Percentiles rank a stretch among this genome's conserved stretches.
phyloP scores from a whole-genome alignment of 2,797 vertebrate species.

The Hyperoplus immaculatus region DNA sequence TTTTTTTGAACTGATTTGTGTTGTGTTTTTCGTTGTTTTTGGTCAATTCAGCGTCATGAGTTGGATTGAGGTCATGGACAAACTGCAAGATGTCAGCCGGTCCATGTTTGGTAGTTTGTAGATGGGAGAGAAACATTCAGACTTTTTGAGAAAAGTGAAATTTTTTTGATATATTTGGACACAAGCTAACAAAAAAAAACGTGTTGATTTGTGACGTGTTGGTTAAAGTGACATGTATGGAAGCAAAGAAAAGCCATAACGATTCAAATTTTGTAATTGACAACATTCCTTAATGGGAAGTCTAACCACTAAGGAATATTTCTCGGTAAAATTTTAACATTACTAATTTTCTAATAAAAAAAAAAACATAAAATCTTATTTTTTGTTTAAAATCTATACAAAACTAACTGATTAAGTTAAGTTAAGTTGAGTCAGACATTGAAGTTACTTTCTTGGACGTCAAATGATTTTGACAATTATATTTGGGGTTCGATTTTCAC shows the following conservation, averaged over 20 bases:
- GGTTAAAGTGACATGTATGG: not conserved
- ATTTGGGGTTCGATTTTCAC: not conserved
- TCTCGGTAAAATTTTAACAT: no score
- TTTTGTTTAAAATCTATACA: no score
- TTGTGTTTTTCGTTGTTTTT: slow-evolving; percentile 30
- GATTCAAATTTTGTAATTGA: not conserved
- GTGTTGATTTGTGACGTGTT: not conserved
- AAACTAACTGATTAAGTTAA: no score
- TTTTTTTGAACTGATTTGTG: slow-evolving; percentile 39
- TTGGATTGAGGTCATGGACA: slow-evolving; percentile 88
- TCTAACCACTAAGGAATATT: no score
- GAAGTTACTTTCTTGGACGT: no score
- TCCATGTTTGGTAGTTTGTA: slow-evolving; percentile 81
- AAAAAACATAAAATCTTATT: no score
- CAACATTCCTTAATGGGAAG: no score
- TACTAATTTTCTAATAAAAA: no score
- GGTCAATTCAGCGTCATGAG: slow-evolving; percentile 78
- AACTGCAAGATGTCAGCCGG: slow-evolving; percentile 84
- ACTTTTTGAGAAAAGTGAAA: not conserved
- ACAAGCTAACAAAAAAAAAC: not conserved
- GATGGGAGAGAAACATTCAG: slow-evolving; percentile 8
- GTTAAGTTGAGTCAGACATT: no score
- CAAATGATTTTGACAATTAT: no score
- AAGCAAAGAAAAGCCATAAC: slow-evolving; percentile 3
- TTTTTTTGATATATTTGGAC: not conserved